Evolutionary conservation across 2,888 invertebrate genomes (phyloP), one percentile per base, ranked within the genome.

Genomic region (Drosophila austrosaltans): DNA sequence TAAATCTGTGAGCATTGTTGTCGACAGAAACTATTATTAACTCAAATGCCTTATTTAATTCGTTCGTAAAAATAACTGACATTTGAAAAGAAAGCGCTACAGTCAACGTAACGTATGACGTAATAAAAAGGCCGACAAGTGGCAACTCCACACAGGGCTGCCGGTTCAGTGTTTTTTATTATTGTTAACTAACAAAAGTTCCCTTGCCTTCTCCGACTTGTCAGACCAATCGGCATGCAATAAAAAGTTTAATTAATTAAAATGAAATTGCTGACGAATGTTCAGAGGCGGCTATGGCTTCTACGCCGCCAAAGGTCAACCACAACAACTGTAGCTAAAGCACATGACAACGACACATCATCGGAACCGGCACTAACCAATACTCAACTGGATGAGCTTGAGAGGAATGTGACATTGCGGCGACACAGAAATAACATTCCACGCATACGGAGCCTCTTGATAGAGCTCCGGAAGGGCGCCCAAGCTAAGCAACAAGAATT

Each of bases 401-500:
- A 91, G 64, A 79, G 81, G 22, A 92, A 91, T 75, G 72, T 80
- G 16, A 20, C 78, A 22, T 54, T 90, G 6, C 78, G 91, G 0
- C 81, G 88, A 20, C 82, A 87, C 57, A 79, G 60, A 10, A 91
- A 90, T 48, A 91, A 91, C 36, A 60, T 91, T 1, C 82, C 88
- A 0, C 32, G 69, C 1, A 89, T 91, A 53, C 82, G 90, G 0
- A 42, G 79, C 16, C 69, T 91, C 1, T 3, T 91, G 2, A 7
- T 68, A 1, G 71, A 67, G 44, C 22, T 42, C 7, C 16, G 44
- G n/a, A n/a, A 58, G 12, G 57, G 53, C 7, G 32, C 65, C 4
- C 58, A 56, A 25, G 53, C 71, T 1, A 30, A 67, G 6, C 66
- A 69, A 3, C 63, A 59, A 0, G 66, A 75, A 71, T 72, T 90